Base-by-base conservation (phyloP, 2,113 vertebrate species). In the Ornithorhynchus anatinus region DNA sequence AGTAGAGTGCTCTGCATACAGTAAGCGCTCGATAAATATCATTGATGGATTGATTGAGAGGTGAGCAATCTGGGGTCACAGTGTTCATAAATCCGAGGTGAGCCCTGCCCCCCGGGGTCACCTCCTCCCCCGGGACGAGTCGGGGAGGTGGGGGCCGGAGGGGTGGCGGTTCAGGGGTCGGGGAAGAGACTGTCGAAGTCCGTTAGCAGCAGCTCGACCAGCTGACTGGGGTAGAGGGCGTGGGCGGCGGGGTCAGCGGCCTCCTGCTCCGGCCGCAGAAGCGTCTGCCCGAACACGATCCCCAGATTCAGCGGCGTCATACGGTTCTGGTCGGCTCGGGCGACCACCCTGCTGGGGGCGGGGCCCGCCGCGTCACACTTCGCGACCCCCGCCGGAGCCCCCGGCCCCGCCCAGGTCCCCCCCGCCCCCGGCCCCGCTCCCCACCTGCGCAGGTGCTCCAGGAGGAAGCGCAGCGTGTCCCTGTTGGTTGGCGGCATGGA, bases 301-400 rank as follows among this genome's bases (percentile, higher is more conserved):
- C 97, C 95, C 96, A 25, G 98, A 92, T 91, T 98, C 98, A 86
- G 98, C 96, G 10, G 91, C 2, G 94, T 96, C 97, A 98, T 98
- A 51, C 95, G 94, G 87, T 97, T 98, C 52, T 47, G 36, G 37
- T 94, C 90, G 0, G 89, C 93, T 50, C 69, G 76, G 37, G 94
- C 92, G 86, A 95, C 91, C 78, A 98, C 96, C 59, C 96, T 98
- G 89, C n/a, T n/a, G 7, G 16, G 37, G 48, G 33, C 72, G 53
- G 64, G 53, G 48, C 22, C n/a, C n/a, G n/a, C n/a, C n/a, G n/a
- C n/a, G 12, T 5, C 38, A 29, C 7, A 42, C 4, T 57, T 31
- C 10, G 48, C 20, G 29, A 33, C 42, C 17, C 50, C 20, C 2
- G 33, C 29, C 5, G 20, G 16, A 42, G 8, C 23, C 11, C 17